Percentiles rank a stretch among this genome's conserved stretches.
These are phyloP conservation scores for Girardinichthys multiradiatus DNA, from an alignment of 2,113 vertebrate genomes.

Conservation along the genomic window DNA sequence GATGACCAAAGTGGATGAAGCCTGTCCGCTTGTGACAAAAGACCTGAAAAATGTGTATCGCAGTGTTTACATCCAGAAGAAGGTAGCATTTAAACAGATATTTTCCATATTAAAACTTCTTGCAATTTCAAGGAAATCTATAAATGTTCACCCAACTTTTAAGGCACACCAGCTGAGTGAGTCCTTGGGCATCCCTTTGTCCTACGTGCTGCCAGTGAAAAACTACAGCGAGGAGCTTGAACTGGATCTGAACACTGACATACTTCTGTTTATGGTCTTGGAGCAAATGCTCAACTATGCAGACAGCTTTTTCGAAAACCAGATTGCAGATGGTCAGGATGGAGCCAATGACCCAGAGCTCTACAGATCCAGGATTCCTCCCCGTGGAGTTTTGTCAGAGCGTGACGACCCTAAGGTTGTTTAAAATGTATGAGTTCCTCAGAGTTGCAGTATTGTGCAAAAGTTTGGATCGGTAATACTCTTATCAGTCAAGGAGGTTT, in stretches of 20 bases:
- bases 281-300: constrained; percentile 66
- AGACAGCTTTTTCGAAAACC: constrained; percentile 72
- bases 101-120: not conserved
- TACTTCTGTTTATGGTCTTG: constrained; percentile 68
- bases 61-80: constrained; percentile 65
- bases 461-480: not conserved
- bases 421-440: constrained; percentile 1
- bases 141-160: not conserved
- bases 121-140: not conserved
- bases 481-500: not conserved
- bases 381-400: not conserved
- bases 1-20: constrained; percentile 78
- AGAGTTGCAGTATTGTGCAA: not conserved
- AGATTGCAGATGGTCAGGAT: constrained; percentile 7
- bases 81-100: constrained; percentile 50
- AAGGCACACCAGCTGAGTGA: constrained; percentile 67
- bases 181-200: constrained; percentile 67
- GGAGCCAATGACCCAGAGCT: constrained; percentile 1
- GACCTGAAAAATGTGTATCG: constrained; percentile 69
- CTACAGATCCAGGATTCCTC: constrained; percentile 13
- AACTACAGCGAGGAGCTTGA: constrained; percentile 76
- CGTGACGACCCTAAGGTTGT: not conserved
- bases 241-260: constrained; percentile 55
- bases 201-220: constrained; percentile 69
- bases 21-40: constrained; percentile 63